Percentiles rank a stretch among this genome's conserved stretches.
phyloP scores from a whole-genome alignment of 2,797 vertebrate species.

The Manis pentadactyla region DNA sequence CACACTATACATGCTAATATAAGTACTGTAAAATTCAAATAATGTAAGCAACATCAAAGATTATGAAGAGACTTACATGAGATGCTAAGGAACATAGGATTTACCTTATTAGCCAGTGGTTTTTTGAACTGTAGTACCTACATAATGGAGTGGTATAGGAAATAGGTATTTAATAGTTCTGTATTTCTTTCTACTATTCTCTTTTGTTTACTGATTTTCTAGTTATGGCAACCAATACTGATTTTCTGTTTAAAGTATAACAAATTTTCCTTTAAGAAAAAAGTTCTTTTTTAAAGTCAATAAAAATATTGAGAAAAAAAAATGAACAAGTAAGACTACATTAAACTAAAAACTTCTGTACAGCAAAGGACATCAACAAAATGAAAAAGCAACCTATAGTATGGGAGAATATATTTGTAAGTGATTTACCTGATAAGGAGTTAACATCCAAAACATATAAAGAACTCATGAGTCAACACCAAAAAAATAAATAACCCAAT shows the following conservation, averaged over 20 bases:
- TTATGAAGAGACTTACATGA: neutral
- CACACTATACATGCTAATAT: no score
- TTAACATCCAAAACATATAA: no score
- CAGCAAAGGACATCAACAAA: no score
- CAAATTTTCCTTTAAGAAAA: conserved; percentile 12
- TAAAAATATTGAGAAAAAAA: neutral
- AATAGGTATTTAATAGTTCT: conserved; percentile 11
- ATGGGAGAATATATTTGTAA: no score
- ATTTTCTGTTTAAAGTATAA: neutral
- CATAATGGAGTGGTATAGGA: neutral
- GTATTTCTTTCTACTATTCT: neutral
- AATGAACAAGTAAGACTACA: no score
- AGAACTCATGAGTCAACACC: no score
- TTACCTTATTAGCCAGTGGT: neutral
- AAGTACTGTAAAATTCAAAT: neutral
- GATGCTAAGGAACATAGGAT: neutral
- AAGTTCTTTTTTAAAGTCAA: neutral
- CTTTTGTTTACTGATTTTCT: conserved; percentile 40
- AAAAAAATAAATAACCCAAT: no score
- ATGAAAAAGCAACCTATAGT: no score
- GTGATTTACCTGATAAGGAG: no score
- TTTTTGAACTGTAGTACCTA: neutral
- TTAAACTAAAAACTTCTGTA: no score
- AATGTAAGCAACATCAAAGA: neutral
- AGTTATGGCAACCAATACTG: neutral